phyloP scores from a whole-genome alignment of 2,797 vertebrate genomes.

The Morelia viridis region DNA sequence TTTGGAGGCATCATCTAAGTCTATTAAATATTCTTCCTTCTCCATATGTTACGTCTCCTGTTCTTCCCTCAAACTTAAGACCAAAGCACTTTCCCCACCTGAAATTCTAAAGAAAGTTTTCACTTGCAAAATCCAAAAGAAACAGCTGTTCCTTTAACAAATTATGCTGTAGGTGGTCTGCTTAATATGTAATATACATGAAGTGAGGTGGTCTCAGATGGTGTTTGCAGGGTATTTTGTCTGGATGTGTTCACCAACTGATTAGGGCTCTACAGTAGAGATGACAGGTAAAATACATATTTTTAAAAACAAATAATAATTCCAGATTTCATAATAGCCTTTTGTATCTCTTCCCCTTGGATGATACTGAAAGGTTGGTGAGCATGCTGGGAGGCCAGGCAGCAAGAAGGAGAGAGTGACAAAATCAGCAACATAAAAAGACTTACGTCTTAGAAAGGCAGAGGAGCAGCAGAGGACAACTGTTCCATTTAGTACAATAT shows the following conservation, averaged over 20 bases:
- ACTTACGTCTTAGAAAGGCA: background rate
- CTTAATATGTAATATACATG: background rate
- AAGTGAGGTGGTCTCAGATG: background rate
- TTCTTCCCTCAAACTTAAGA: background rate
- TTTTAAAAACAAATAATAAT: background rate
- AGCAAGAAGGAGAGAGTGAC: background rate
- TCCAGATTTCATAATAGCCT: background rate
- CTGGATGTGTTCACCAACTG: background rate
- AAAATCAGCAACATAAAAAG: background rate
- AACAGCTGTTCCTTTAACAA: background rate
- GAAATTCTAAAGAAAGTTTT: background rate
- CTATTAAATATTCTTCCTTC: background rate
- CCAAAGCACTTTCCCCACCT: background rate
- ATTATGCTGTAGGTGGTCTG: background rate
- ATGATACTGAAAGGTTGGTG: background rate
- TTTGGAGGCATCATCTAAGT: background rate
- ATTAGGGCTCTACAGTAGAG: background rate
- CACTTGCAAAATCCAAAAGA: background rate
- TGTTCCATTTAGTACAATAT: background rate
- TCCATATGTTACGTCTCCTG: background rate
- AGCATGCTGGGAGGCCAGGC: background rate
- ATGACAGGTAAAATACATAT: background rate
- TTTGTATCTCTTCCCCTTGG: background rate
- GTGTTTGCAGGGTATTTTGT: background rate
- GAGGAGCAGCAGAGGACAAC: background rate